These are phyloP conservation scores for Pholis gunnellus DNA, from an alignment of 2,113 vertebrate species.

Conservation along the genomic window DNA sequence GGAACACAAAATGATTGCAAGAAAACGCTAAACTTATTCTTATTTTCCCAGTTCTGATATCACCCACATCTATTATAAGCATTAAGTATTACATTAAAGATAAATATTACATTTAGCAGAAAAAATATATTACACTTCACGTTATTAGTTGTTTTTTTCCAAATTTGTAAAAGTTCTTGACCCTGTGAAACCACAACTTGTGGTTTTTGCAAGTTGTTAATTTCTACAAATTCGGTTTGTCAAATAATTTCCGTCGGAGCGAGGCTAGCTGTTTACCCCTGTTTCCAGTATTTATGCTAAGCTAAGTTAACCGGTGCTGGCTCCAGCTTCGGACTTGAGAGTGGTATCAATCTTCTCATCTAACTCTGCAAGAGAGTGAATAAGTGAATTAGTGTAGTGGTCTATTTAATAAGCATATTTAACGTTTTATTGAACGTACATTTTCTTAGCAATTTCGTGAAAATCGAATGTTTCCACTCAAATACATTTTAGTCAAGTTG, in stretches of 20 bases:
- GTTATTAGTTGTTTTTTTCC: too few relatives aligned
- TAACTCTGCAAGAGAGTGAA: not conserved
- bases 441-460: not conserved
- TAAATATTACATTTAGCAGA: too few relatives aligned
- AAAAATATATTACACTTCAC: too few relatives aligned
- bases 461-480: not conserved
- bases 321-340: not conserved
- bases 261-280: not conserved
- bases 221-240: not conserved
- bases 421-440: not conserved
- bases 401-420: not conserved
- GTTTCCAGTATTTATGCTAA: too few relatives aligned
- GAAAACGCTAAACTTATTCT: too few relatives aligned
- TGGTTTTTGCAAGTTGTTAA: not conserved
- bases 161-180: too few relatives aligned
- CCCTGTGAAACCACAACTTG: not conserved
- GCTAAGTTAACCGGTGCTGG: too few relatives aligned
- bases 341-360: not conserved
- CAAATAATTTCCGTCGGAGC: not conserved
- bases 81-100: too few relatives aligned
- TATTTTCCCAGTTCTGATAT: too few relatives aligned
- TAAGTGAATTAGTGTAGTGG: not conserved
- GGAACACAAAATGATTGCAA: too few relatives aligned
- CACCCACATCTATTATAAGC: too few relatives aligned
- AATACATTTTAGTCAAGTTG: not conserved